phyloP scores from a whole-genome alignment of 2,113 vertebrate species.

The Tragelaphus imberbis region DNA sequence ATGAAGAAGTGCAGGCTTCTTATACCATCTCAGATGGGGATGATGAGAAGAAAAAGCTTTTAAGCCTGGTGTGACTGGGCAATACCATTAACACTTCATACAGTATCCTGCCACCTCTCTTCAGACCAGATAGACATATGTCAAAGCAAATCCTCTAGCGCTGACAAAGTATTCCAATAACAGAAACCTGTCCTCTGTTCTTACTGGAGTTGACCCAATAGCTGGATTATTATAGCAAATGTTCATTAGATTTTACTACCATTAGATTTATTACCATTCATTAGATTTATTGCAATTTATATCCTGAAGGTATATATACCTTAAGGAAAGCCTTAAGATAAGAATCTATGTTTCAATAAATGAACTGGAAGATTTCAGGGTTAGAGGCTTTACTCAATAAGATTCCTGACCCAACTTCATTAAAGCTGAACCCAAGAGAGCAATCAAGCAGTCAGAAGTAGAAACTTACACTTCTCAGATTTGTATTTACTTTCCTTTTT shows the following conservation, averaged over 20 bases:
- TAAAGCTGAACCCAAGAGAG: not conserved
- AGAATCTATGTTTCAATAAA: constrained; percentile 45
- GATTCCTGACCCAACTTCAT: not conserved
- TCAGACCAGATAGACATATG: not conserved
- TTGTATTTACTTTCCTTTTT: not conserved
- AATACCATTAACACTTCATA: not conserved
- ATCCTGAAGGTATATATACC: not conserved
- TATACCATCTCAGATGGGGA: not conserved
- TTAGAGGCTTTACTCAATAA: not conserved
- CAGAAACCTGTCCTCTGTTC: not conserved
- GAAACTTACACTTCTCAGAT: not conserved
- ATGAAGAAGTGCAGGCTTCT: not conserved
- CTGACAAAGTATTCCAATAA: not conserved
- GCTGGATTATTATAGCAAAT: not conserved
- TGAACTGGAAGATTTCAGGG: not conserved
- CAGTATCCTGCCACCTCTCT: not conserved
- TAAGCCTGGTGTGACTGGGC: not conserved
- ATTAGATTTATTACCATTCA: not conserved
- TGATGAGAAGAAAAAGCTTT: not conserved
- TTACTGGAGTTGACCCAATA: not conserved
- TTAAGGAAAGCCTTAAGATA: not conserved
- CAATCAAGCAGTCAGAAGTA: not conserved
- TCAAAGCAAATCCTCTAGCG: not conserved
- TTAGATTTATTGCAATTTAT: not conserved
- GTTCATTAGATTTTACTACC: not conserved